Evolutionary conservation across 2,797 vertebrate genomes (phyloP).

Genomic region (Sebastes matsubarae): DNA sequence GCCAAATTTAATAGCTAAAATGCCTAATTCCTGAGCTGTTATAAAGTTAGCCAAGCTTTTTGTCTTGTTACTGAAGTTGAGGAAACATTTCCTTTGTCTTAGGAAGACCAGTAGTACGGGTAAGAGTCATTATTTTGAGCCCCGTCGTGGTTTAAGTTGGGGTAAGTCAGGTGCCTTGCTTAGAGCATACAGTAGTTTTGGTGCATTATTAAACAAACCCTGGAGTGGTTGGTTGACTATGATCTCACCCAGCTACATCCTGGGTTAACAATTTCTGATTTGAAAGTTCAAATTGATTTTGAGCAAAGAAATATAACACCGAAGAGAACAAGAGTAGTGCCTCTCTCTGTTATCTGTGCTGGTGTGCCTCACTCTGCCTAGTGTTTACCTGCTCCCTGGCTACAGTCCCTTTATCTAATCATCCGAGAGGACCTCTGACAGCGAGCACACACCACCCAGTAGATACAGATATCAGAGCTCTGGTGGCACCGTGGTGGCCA

Average conservation of each 20-base stretch:
- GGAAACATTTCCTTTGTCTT: too few relatives aligned
- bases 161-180: not conserved
- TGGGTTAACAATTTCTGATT: not conserved
- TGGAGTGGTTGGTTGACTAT: not conserved
- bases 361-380: not conserved
- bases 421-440: constrained; percentile 39
- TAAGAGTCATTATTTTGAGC: not conserved
- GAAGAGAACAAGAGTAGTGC: not conserved
- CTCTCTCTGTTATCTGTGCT: not conserved
- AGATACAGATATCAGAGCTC: constrained; percentile 28
- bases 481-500: not conserved
- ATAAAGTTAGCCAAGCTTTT: not conserved
- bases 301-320: not conserved
- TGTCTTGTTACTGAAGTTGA: not conserved
- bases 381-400: constrained; percentile 12
- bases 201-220: constrained; percentile 14
- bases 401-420: constrained; percentile 39
- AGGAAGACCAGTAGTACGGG: rapidly evolving
- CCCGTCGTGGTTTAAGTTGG: not conserved
- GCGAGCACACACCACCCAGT: constrained; percentile 8
- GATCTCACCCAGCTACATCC: not conserved
- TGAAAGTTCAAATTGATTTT: not conserved
- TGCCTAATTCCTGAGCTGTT: not conserved
- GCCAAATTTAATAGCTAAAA: not conserved
- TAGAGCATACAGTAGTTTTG: not conserved